Evolutionary conservation across 1,140 invertebrate genomes (phyloP).

Genomic region (Nilaparvata lugens): DNA sequence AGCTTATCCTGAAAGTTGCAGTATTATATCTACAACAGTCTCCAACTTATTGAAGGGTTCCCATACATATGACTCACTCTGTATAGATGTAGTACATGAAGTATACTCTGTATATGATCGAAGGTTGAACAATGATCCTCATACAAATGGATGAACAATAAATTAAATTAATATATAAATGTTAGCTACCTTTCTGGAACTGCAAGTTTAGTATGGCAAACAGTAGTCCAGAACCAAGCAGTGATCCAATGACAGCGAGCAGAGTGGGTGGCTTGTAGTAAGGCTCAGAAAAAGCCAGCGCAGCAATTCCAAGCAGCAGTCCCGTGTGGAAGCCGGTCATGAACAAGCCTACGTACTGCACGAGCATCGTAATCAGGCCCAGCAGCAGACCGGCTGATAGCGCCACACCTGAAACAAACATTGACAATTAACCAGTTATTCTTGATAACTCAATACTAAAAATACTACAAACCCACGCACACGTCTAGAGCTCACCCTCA

Average conservation of each 20-base stretch:
- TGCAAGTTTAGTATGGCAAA: slow-evolving; percentile 63
- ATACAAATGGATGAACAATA: no score
- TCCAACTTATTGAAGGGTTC: no score
- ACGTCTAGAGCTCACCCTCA: no score
- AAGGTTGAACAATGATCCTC: no score
- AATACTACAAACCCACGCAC: no score
- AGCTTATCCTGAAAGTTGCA: no score
- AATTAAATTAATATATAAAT: no score
- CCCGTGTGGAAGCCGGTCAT: slow-evolving; percentile 75
- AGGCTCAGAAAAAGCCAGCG: slow-evolving; percentile 45
- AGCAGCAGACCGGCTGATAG: slow-evolving; percentile 64
- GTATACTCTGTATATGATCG: no score
- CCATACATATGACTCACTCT: no score
- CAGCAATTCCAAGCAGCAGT: slow-evolving; percentile 49
- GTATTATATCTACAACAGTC: no score
- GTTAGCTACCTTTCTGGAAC: slow-evolving; percentile 62
- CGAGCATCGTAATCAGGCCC: slow-evolving; percentile 69
- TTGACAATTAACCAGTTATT: no score
- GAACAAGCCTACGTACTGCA: slow-evolving; percentile 75
- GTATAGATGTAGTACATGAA: no score
- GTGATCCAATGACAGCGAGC: slow-evolving; percentile 58
- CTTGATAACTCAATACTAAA: background rate
- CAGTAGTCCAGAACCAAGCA: slow-evolving; percentile 55
- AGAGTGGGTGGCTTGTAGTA: slow-evolving; percentile 34
- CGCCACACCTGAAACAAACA: slow-evolving; percentile 48